phyloP scores from a whole-genome alignment of 2,113 vertebrate genomes.

The Alethe castanea region DNA sequence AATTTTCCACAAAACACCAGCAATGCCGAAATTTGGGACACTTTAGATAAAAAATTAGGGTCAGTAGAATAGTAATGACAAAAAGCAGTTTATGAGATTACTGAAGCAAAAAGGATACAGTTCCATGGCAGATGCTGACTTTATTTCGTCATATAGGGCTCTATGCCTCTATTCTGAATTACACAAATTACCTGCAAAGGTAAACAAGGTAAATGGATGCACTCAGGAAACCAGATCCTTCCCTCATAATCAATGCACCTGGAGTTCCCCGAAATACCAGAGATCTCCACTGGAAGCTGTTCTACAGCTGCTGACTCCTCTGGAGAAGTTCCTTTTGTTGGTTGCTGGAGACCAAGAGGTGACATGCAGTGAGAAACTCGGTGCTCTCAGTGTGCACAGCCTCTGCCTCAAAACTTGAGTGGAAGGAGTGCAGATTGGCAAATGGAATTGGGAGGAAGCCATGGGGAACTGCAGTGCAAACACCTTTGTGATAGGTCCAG shows the following conservation, averaged over 20 bases:
- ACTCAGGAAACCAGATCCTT: neutral
- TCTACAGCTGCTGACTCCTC: too few relatives aligned
- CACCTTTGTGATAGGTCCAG: neutral
- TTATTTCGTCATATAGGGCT: neutral
- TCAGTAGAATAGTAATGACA: neutral
- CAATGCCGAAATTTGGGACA: neutral
- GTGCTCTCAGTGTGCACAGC: too few relatives aligned
- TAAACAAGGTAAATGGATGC: neutral
- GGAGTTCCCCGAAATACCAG: neutral
- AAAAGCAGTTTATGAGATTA: neutral
- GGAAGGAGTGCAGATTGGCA: neutral
- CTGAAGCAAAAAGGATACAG: neutral
- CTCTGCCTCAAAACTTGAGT: rapidly evolving
- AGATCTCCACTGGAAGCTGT: neutral
- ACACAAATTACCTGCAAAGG: neutral
- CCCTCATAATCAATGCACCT: neutral
- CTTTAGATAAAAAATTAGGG: neutral
- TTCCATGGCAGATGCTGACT: neutral
- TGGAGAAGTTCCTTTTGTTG: too few relatives aligned
- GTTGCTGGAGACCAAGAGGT: neutral
- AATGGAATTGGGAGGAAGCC: rapidly evolving
- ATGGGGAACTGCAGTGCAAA: neutral
- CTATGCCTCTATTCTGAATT: neutral
- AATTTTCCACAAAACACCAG: neutral
- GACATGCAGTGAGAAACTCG: neutral